Evolutionary conservation across 2,797 vertebrate genomes (phyloP).

Genomic region (Chiroxiphia lanceolata): DNA sequence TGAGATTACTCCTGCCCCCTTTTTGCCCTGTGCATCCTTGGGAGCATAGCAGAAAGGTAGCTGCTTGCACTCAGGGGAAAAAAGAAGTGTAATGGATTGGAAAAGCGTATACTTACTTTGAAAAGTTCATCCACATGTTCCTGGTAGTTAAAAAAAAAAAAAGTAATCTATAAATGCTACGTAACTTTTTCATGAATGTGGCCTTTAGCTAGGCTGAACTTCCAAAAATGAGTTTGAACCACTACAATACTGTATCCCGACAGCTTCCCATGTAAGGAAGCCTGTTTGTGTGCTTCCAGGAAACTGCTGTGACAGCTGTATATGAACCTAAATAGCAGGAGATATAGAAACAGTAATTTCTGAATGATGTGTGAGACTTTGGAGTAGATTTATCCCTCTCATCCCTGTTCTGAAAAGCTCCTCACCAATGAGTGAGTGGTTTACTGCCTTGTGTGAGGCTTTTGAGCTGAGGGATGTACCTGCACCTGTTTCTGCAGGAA

Average conservation of each 20-base stretch:
- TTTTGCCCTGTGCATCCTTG: conserved; percentile 23
- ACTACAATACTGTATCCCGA: background rate
- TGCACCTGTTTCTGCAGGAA: background rate
- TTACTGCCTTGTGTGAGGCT: background rate
- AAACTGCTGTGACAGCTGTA: background rate
- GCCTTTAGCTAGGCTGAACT: conserved; percentile 34
- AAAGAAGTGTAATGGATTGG: conserved; percentile 46
- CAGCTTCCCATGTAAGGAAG: background rate
- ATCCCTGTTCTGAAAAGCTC: background rate
- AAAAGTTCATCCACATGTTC: conserved; percentile 36
- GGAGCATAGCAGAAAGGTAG: background rate
- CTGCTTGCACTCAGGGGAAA: background rate
- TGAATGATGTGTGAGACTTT: background rate
- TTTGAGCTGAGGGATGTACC: background rate
- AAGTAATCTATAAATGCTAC: conserved; percentile 41
- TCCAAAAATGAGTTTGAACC: conserved; percentile 40
- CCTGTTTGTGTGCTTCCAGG: conserved; percentile 4
- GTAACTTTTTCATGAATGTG: conserved; percentile 54
- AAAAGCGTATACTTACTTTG: conserved; percentile 31
- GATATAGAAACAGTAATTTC: background rate
- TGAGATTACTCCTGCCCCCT: conserved; percentile 30
- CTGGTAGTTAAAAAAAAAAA: background rate
- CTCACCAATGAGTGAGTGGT: background rate
- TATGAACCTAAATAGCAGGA: background rate
- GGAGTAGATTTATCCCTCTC: background rate